Base-by-base conservation (phyloP, 2,113 vertebrate genomes). In the Delphinus delphis region DNA sequence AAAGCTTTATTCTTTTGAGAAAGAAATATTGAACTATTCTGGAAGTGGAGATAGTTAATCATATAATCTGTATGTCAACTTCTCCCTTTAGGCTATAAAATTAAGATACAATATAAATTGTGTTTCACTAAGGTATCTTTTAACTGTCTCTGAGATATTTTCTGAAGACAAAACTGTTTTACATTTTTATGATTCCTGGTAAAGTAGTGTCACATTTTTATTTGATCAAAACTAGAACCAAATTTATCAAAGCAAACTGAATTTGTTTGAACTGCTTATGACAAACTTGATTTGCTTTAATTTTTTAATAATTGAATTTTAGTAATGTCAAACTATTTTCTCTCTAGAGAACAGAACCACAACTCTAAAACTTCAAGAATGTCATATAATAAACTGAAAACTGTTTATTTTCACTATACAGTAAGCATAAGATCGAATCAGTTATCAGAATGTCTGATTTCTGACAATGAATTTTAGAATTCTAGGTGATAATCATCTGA, bases 181-280 rank as follows among this genome's bases (percentile, higher is more conserved):
- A 68, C 33, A 85, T 44, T 88, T 83, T 97, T 41, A 90, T 93
- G 79, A 60, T 31, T 33, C 8, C 84, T 85, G 2, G 36, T 94
- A 97, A 98, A 20, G 13, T 81, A 97, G 0, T 31, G 82, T 92
- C 92, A 55, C 63, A 94, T 53, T 96, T 98, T 82, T 80, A 38
- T 98, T 98, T 98, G 44, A 98, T 95, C 58, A 94, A 79, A 95
- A 97, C 94, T 93, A 67, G 4, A 31, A 31, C 13, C 84, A 74
- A 36, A 5, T 97, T 97, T 96, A 83, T 41, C 83, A 98, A 97
- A 33, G 6, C 6, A 98, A 98, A 97, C 2, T 92, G 6, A 82
- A 9, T 94, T 98, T 96, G 26, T 95, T 90, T 90, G 47, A 95
- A 79, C 38, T 86, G 8, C 86, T 81, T 60, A 25, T 21, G 63